These are phyloP conservation scores for Pseudochirops cupreus DNA, from an alignment of 2,797 vertebrate genomes.

Conservation along the genomic window DNA sequence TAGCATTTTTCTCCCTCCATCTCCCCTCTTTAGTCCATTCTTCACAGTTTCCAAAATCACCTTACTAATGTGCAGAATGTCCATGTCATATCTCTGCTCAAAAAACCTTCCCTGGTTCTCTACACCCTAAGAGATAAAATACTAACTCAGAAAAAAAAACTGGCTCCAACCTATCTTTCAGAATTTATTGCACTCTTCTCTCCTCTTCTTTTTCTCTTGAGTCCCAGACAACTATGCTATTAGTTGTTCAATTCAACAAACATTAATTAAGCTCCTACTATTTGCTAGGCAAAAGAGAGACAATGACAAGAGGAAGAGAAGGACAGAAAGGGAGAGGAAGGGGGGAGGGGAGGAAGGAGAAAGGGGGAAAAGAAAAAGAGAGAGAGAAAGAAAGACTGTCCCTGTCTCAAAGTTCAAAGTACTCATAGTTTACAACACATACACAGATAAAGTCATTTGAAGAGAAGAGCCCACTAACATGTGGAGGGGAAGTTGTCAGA, in stretches of 20 bases:
- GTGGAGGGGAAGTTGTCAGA: background rate
- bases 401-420: background rate
- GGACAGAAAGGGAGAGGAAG: accelerated
- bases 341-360: background rate
- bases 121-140: background rate
- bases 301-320: accelerated
- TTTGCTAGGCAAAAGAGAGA: background rate
- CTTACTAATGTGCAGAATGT: background rate
- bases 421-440: background rate
- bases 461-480: background rate
- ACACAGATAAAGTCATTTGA: background rate
- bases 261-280: background rate
- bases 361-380: too few relatives aligned
- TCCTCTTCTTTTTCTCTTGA: background rate
- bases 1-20: background rate
- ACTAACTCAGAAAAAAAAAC: background rate
- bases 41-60: background rate
- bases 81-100: background rate
- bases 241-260: background rate
- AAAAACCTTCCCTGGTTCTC: background rate
- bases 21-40: background rate
- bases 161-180: background rate
- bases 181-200: background rate
- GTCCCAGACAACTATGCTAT: background rate
- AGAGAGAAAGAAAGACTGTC: too few relatives aligned